Conservation (phyloP, 2,113 vertebrate genomes). For the Rhea pennata region DNA sequence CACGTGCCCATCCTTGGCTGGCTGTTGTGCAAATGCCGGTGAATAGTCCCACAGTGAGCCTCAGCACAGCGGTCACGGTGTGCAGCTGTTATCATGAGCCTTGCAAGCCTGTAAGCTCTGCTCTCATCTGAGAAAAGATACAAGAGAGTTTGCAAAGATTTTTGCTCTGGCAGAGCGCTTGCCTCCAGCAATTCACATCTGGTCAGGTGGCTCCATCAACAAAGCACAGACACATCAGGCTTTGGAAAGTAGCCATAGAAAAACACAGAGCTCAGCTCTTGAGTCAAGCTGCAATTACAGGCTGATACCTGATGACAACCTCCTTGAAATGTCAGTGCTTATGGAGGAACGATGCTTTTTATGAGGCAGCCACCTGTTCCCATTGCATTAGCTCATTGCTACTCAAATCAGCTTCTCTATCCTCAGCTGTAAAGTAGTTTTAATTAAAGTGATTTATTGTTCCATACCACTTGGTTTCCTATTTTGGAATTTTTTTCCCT, state of each 20-base stretch:
- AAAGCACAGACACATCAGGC: not conserved
- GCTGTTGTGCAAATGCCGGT: not conserved
- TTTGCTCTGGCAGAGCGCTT: not conserved
- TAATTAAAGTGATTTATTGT: conserved; percentile 24
- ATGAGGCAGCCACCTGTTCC: conserved; percentile 18
- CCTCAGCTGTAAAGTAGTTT: not conserved
- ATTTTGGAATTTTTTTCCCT: not conserved
- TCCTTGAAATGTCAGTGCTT: conserved; percentile 22
- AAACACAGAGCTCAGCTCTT: not conserved
- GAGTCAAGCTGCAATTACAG: not conserved
- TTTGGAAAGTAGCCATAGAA: not conserved
- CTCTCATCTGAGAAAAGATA: accelerated
- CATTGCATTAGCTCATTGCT: conserved; percentile 12
- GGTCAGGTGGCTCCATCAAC: not conserved
- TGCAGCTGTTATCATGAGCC: not conserved
- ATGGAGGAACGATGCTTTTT: not conserved
- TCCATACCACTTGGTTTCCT: not conserved
- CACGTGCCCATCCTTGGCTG: not conserved
- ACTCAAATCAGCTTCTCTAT: not conserved
- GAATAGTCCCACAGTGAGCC: not conserved
- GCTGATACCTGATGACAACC: conserved; percentile 16
- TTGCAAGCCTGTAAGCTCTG: not conserved
- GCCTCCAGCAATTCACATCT: not conserved
- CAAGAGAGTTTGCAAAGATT: not conserved
- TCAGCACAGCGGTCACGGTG: not conserved